Base-by-base conservation (phyloP, 2,797 vertebrate genomes). In the Gymnoscopelus braueri region DNA sequence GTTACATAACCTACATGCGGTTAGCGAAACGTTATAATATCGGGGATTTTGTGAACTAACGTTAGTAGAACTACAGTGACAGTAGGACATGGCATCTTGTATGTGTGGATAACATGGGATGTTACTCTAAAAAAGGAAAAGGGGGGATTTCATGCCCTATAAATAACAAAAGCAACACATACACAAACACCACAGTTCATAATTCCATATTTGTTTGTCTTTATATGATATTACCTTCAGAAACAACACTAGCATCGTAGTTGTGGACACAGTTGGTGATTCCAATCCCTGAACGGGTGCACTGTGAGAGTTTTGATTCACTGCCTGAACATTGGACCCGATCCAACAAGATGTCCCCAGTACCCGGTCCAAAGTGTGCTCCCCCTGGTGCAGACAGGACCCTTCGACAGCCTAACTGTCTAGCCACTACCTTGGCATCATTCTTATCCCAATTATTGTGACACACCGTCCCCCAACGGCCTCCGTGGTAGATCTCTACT, bases 231-330 rank as follows among this genome's bases (percentile, higher is more conserved):
- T 15, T 57, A 84, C 84, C 80, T 70, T 82, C 75, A 80, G 86
- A 88, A n/a, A 87, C 15, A 5, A 88, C 89, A 64, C 88, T 70
- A 12, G 86, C 88, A 60, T 91, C 90, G 12, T 89, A 85, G 0
- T 2, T 0, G 50, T 90, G 88, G 14, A 0, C 0, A 79, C 90
- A 89, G 74, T 87, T 55, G 73, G 87, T 81, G 6, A 3, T 23
- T 52, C 82, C 83, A 29, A 86, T 52, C 7, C 87, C 86, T 15
- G 0, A 4, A 67, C 90, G 86, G 0, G 10, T 7, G 32, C 87
- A 89, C 7, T 82, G 29, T 0, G 68, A 57, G 3, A 91, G 60
- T 14, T 14, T n/a, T 3, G 66, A 9, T 72, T 91, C 90, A 0
- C 0, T 72, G 4, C 90, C 90, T 1, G 1, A 29, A 48, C 90